Percentiles rank a stretch among this genome's conserved stretches.
These are phyloP conservation scores for Otolemur garnettii DNA, from an alignment of 2,113 vertebrate genomes.

Conservation along the genomic window DNA sequence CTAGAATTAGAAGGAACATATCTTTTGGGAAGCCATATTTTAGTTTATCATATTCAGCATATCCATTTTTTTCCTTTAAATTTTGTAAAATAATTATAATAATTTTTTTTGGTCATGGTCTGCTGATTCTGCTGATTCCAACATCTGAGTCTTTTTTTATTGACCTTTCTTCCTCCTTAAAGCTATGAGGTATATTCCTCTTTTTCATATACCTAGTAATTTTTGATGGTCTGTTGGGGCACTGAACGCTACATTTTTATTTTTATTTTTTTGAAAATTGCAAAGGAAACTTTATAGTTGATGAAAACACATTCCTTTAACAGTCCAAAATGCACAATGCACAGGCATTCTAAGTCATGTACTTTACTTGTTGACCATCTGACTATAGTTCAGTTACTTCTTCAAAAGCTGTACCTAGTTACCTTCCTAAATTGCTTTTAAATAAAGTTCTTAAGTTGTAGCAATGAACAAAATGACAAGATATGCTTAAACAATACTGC, in stretches of 20 bases:
- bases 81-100: not conserved
- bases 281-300: slow-evolving; percentile 58
- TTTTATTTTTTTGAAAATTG: not conserved
- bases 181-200: not conserved
- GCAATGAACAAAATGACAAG: slow-evolving; percentile 77
- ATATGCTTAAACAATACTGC: slow-evolving; percentile 76
- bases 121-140: not conserved
- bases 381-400: slow-evolving; percentile 57
- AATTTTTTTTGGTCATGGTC: not conserved
- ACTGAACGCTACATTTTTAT: not conserved
- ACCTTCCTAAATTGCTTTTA: slow-evolving; percentile 67
- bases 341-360: not conserved
- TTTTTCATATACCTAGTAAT: not conserved
- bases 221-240: not conserved
- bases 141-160: not conserved
- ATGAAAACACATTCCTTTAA: slow-evolving; percentile 61
- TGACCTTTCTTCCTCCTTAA: not conserved
- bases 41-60: not conserved
- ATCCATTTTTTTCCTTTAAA: not conserved
- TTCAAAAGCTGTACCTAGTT: slow-evolving; percentile 49
- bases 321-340: slow-evolving; percentile 41
- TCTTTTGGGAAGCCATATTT: not conserved
- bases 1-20: not conserved
- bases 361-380: slow-evolving; percentile 58
- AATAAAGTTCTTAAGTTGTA: slow-evolving; percentile 77